Percentiles rank a stretch among this genome's conserved stretches.
phyloP scores from a whole-genome alignment of 2,113 vertebrate genomes.

The Deroptyus accipitrinus region DNA sequence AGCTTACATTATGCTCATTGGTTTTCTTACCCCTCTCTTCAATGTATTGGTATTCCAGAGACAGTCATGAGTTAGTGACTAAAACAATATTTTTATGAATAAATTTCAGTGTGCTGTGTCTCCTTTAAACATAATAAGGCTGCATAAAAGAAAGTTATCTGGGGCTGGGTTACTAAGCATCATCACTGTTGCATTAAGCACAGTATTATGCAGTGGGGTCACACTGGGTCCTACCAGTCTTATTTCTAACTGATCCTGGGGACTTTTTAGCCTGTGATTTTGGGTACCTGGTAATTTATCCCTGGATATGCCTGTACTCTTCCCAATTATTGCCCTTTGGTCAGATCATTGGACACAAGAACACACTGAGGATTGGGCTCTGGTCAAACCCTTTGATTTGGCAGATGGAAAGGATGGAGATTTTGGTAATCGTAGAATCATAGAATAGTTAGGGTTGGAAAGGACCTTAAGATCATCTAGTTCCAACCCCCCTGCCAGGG shows the following conservation, averaged over 20 bases:
- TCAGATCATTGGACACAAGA: background rate
- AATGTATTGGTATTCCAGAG: background rate
- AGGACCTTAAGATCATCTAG: too few species aligned
- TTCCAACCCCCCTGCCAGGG: too few species aligned
- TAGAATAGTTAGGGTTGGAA: too few species aligned
- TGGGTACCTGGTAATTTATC: background rate
- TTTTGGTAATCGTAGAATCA: background rate
- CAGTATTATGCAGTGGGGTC: background rate
- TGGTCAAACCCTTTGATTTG: background rate
- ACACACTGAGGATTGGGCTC: accelerated
- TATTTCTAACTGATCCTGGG: background rate
- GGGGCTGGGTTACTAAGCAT: background rate
- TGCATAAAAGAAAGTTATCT: background rate
- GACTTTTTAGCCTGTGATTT: background rate
- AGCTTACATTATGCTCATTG: constrained; percentile 33
- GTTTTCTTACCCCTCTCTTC: constrained; percentile 9
- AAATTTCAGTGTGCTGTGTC: background rate
- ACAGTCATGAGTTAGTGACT: background rate
- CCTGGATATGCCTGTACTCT: background rate
- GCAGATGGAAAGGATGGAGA: background rate
- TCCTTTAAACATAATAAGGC: background rate
- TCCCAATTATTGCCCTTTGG: background rate
- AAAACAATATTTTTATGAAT: constrained; percentile 27
- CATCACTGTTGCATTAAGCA: background rate
- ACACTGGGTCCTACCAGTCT: background rate